Base-by-base conservation (phyloP, 1,140 invertebrate species). In the Eumaeus atala region DNA sequence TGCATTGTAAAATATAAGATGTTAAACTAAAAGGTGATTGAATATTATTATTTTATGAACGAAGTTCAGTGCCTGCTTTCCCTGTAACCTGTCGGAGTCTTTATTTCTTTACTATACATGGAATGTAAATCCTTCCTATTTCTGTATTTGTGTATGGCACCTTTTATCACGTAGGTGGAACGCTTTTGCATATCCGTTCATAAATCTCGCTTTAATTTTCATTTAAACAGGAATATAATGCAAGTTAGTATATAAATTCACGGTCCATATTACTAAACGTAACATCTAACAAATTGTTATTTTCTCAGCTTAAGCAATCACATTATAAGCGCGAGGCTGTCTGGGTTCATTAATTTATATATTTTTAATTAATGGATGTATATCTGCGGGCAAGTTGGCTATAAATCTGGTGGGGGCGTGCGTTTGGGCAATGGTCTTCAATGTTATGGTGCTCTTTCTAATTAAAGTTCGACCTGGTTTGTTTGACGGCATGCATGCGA, bases 351-450 rank as follows among this genome's bases (percentile, higher is more conserved):
- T 72, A 71, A 76, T 74, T 72, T 76, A 75, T 71, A 72, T 77
- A 79, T 86, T 84, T 84, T 84, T 80, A 86, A 86, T 84, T 83
- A 86, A 83, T 84, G 81, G 69, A 76, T 75, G 66, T 77, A 81
- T 84, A 83, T 83, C 83, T 84, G 61, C 49, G 37, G 73, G 79
- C 80, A 64, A 74, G 66, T 66, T 61, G 54, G 72, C 64, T 65
- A 83, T 86, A 86, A 86, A 86, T 86, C 79, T 74, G 62, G 51
- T 48, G 66, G 70, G 78, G 78, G 83, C 78, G 80, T 77, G 68
- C 66, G 70, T 74, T 70, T 73, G 64, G 64, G 59, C 76, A 79
- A 69, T 73, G 76, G 64, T 69, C 73, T 69, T 73, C 77, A 78
- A 77, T 79, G 75, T 83, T 83, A 80, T 81, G 72, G 73, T 74